Evolutionary conservation across 2,797 vertebrate species (phyloP), one percentile per base, ranked within the genome.

Genomic region (Sebastes goodei): DNA sequence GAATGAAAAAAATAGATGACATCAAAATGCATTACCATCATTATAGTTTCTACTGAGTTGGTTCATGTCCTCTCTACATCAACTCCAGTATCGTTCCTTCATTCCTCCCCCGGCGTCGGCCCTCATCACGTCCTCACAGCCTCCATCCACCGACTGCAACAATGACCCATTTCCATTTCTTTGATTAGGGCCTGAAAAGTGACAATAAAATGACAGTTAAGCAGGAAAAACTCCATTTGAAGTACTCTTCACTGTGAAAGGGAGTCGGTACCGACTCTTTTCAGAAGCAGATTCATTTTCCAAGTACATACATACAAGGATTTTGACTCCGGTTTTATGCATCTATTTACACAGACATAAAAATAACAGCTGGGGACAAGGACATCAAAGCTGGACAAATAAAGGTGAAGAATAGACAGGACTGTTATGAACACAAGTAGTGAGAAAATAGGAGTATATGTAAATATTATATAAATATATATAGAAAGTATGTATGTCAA

Each of bases 121-220:
- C 67, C 81, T 60, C 62, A 80, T 87, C 82, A 80, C 72, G 74
- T 88, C 73, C 53, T 86, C 42, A 38, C 60, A 75, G 59, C 70
- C 49, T 86, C 70, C 78, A 27, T 74, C 84, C 85, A 78, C 35
- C 57, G n/a, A 71, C 49, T 8, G 21, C 69, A 79, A 62, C 74
- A 46, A 64, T 89, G 89, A 93, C 89, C 90, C 73, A 83, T 78
- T 94, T 94, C 80, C 60, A 32, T 74, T 76, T 30, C 69, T 89
- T 69, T 81, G 62, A 89, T 88, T 91, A 66, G 49, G 65, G 46
- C 65, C 53, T 75, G 5, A 68, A 79, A 78, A 72, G 76, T 68
- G 74, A 89, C 74, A 82, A 65, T 5, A 68, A 81, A 76, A 76
- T 67, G 61, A 74, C 78, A 76, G 49, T 63, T 81, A 3, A 63